Evolutionary conservation across 1,140 invertebrate genomes (phyloP), one percentile per base, ranked within the genome.

Genomic region (Eubasilissa regina): DNA sequence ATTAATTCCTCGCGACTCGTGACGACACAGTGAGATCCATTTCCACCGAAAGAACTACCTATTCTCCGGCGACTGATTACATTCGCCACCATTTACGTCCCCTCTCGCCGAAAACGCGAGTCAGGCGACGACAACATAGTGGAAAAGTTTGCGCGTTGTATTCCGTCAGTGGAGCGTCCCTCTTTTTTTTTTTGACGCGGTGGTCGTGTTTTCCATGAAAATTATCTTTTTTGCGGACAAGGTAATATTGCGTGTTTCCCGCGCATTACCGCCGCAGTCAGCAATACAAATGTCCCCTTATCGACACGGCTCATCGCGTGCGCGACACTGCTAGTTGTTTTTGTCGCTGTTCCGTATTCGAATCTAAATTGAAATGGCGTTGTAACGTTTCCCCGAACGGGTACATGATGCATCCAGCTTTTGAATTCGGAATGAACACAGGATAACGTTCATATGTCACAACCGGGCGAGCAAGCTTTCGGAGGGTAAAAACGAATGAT

Each of bases 241-340:
- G 62, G 21, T 44, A 43, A 66, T 70, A 21, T 70, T 48, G 66
- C 66, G 66, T 70, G 66, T 70, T 70, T 51, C 45, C 45, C 66
- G 66, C 47, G 66, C 66, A 70, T 70, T 70, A 70, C 47, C 1
- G 66, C 45, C 15, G 45, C 47, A 13, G 66, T 70, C 66, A 45
- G 45, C 25, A 48, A 70, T 51, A 70, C 66, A 70, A 70, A 70
- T 70, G 66, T 70, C 45, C 66, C 25, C 66, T 70, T 70, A 70
- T 70, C 66, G 66, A 70, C 66, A 25, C 66, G 45, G 44, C 25
- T 25, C 66, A 70, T 70, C 66, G 66, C 66, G 47, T 70, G 66
- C 25, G 66, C 66, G 66, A 70, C 66, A 51, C 44, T 51, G 47
- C 48, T 70, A 47, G 48, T 70, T 70, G 48, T 70, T 51, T 70